Evolutionary conservation across 2,888 invertebrate species (phyloP), one percentile per base, ranked within the genome.

Genomic region (Malacosoma neustria): DNA sequence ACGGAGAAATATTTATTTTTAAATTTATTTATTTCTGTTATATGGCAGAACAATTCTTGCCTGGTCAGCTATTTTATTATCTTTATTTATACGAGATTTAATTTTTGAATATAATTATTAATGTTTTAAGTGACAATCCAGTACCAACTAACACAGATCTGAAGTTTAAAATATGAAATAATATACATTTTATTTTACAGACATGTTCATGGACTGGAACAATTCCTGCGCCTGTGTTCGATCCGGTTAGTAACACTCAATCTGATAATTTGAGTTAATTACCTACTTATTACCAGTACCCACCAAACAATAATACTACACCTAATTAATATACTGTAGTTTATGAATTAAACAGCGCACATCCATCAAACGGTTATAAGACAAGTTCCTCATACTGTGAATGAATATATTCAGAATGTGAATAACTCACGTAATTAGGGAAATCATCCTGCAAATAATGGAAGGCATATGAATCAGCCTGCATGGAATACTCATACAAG

Each of bases 121-220:
- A n/a, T n/a, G n/a, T n/a, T n/a, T n/a, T n/a, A n/a, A n/a, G n/a
- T n/a, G n/a, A n/a, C n/a, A n/a, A n/a, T n/a, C n/a, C n/a, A n/a
- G n/a, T n/a, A n/a, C n/a, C n/a, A n/a, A n/a, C n/a, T n/a, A n/a
- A n/a, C n/a, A n/a, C n/a, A n/a, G n/a, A n/a, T n/a, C n/a, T n/a
- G n/a, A n/a, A n/a, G n/a, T n/a, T n/a, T n/a, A n/a, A n/a, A n/a
- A n/a, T n/a, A n/a, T n/a, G n/a, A n/a, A n/a, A n/a, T n/a, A n/a
- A n/a, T n/a, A 34, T 51, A 51, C 45, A 3, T 40, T 9, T 42
- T 46, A 13, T 41, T 45, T 59, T 55, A 32, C 57, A 69, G 70
- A 42, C 41, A 9, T 11, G 38, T 13, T 49, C 51, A 36, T 68
- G 69, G 68, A 50, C 31, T 13, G 50, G 51, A 7, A 14, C 51